Conservation (phyloP, 2,797 vertebrate species). For the Propithecus perrieri region DNA sequence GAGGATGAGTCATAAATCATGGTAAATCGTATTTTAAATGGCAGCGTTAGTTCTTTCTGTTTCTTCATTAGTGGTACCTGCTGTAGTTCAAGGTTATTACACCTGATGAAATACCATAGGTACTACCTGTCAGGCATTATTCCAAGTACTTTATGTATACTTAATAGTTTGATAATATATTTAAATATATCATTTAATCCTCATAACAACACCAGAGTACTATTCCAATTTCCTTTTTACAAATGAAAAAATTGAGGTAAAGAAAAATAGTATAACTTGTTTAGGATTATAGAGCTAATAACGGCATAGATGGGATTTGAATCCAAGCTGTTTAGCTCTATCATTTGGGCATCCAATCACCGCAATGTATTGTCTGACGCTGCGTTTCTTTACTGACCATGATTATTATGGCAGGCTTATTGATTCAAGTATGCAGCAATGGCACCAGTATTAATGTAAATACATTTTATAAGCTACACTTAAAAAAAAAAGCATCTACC, state of each 20-base stretch:
- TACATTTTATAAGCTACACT: neutral
- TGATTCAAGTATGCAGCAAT: neutral
- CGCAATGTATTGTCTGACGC: no score
- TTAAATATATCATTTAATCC: neutral
- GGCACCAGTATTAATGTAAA: neutral
- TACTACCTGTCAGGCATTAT: no score
- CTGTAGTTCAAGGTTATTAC: neutral
- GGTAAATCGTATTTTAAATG: neutral
- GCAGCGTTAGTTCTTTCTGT: neutral
- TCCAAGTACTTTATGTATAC: neutral
- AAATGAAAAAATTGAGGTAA: neutral
- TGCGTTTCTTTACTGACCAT: neutral
- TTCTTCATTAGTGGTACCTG: neutral
- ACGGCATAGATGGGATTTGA: neutral
- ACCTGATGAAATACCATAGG: neutral
- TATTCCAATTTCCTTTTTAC: neutral
- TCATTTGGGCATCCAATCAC: no score
- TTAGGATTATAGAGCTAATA: no score
- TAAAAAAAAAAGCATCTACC: neutral
- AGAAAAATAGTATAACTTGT: neutral
- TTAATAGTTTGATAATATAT: neutral
- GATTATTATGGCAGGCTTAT: neutral
- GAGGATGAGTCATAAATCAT: neutral
- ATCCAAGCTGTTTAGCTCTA: neutral
- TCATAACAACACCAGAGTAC: neutral